Percentiles rank a stretch among this genome's conserved stretches.
phyloP scores from a whole-genome alignment of 1,140 invertebrate species.

The Rhagoletis pomonella region DNA sequence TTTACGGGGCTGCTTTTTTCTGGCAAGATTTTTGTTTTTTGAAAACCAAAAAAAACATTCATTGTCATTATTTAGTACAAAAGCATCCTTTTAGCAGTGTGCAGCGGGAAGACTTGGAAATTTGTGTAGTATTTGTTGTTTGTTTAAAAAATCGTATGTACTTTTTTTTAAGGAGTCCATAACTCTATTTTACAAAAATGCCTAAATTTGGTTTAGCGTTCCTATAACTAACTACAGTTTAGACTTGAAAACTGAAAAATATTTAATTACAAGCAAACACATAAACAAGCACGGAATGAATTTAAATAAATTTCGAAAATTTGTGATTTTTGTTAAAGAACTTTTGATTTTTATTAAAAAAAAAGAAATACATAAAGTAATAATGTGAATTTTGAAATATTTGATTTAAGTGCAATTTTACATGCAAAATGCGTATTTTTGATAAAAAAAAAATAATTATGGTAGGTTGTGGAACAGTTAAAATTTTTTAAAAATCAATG shows the following conservation, averaged over 20 bases:
- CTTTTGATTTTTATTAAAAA: too few species aligned
- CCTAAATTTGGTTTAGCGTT: constrained; percentile 3
- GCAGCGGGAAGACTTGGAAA: constrained; percentile 31
- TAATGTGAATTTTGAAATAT: too few species aligned
- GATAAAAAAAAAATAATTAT: too few species aligned
- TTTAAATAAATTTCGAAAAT: too few species aligned
- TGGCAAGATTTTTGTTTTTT: background rate
- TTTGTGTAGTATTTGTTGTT: background rate
- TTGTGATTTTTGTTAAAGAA: too few species aligned
- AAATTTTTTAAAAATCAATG: too few species aligned
- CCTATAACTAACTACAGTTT: constrained; percentile 10
- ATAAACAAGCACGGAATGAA: too few species aligned
- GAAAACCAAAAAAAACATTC: background rate
- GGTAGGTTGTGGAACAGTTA: too few species aligned
- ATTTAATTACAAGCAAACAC: too few species aligned
- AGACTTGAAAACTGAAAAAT: background rate
- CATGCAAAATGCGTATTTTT: too few species aligned
- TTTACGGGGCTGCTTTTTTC: background rate
- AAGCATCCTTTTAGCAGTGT: background rate
- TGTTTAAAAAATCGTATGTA: background rate
- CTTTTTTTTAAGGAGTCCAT: background rate
- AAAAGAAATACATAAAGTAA: too few species aligned
- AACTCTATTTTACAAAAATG: background rate
- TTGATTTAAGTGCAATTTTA: too few species aligned
- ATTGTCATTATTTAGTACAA: background rate